Percentiles rank a stretch among this genome's conserved stretches.
These are phyloP conservation scores for Metaphire vulgaris DNA, from an alignment of 1,140 invertebrate genomes.

Conservation along the genomic window DNA sequence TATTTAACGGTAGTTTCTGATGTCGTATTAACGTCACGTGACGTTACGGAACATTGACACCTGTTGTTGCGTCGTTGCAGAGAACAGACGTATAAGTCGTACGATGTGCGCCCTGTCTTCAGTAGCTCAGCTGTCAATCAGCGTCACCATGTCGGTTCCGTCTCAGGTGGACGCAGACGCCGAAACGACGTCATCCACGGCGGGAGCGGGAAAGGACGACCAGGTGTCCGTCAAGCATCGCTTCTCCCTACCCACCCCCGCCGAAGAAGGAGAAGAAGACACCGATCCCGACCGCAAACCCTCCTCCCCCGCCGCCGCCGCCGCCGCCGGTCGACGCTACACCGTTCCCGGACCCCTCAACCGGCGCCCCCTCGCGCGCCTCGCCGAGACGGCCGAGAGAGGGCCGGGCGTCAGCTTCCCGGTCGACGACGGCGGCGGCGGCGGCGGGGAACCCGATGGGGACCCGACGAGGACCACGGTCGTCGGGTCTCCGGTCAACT, in stretches of 20 bases:
- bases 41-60: too few species aligned
- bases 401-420: not conserved
- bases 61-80: too few species aligned
- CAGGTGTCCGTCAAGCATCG: not conserved
- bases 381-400: not conserved
- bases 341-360: not conserved
- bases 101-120: not conserved
- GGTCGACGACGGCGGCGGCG: not conserved
- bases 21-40: too few species aligned
- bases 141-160: not conserved
- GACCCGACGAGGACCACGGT: not conserved
- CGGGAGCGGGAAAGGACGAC: not conserved
- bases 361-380: too few species aligned
- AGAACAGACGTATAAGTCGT: not conserved
- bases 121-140: not conserved
- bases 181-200: not conserved
- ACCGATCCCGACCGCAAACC: too few species aligned
- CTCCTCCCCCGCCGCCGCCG: too few species aligned
- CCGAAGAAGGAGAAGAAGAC: not conserved
- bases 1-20: too few species aligned
- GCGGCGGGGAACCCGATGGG: not conserved
- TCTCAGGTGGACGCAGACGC: not conserved
- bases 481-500: not conserved
- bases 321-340: not conserved
- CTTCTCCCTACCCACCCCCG: not conserved